Base-by-base conservation (phyloP, 2,888 invertebrate species). In the Mystacides longicornis region DNA sequence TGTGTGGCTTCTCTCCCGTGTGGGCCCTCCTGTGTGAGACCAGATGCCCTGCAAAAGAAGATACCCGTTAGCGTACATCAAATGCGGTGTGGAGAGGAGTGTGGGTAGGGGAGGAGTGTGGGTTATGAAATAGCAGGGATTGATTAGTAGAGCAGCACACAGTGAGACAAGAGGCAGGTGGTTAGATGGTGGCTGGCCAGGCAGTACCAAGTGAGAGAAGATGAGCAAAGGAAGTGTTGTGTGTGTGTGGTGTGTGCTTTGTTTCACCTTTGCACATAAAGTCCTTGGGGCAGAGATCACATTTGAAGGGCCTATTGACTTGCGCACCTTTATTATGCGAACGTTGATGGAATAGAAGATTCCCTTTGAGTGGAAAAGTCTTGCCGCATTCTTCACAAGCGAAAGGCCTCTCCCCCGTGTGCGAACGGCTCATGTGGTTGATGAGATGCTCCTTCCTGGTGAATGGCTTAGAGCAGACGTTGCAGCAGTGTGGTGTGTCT, bases 351-450 rank as follows among this genome's bases (percentile, higher is more conserved):
- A 91, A 91, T 62, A 92, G 77, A 48, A 91, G 73, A 68, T 91
- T 90, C 55, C 87, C 89, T 73, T 89, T 90, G 49, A 90, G 73
- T 0, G 89, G 89, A 74, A 91, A 91, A 50, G 89, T 87, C 69
- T 89, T 91, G 66, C 91, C 91, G 68, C 91, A 92, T 66, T 89
- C 89, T 59, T 83, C 85, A 67, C 91, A 92, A 54, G 87, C 85
- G 69, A 85, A 90, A 5, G 91, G 92, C 48, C 89, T 81, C 68
- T 91, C 90, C 49, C 89, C 85, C 81, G 76, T 91, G 84, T 71
- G 82, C 3, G 75, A 74, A 60, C 77, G 76, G 65, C 60, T 79
- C 86, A 88, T 87, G 67, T 88, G 88, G 63, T 86, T 84, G 55
- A 85, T 78, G 43, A 87, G 77, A 65, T 86, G 85, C 64, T 87